Evolutionary conservation across 2,888 invertebrate genomes (phyloP), one percentile per base, ranked within the genome.

Genomic region (Drosophila lutescens): DNA sequence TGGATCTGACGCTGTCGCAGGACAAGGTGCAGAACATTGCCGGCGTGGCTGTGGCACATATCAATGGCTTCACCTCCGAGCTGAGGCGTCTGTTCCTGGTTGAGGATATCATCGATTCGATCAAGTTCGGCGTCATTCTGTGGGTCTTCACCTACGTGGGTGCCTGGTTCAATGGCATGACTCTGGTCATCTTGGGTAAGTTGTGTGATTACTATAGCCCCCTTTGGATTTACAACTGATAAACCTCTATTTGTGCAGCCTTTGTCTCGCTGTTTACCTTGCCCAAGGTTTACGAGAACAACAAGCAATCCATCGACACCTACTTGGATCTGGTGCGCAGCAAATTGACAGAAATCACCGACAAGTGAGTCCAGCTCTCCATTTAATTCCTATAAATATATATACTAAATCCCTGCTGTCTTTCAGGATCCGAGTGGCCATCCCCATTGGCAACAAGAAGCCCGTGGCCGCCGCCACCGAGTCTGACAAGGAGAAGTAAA

Each of bases 81-180:
- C 94, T 99, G 89, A 96, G 99, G 92, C 94, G 98, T 92, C 94
- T 99, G 90, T 98, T 99, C 94, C 95, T 99, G 89, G 98, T 99
- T 88, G 99, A 99, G 92, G 98, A 99, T 93, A 94, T 99, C 90
- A 96, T 99, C 88, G 99, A 99, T 93, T 97, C 97, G 79, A 94
- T 97, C 90, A 97, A 99, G 94, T 99, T 99, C 93, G 98, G 96
- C 86, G 95, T 98, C 85, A 94, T 98, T 90, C 94, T 99, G 92
- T 99, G 98, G 98, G 96, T 97, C 90, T 95, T 99, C 93, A 99
- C 99, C 73, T 99, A 99, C 93, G 94, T 99, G 90, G 99, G 99
- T 91, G 96, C 98, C 90, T 99, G 98, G 97, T 99, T 99, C 94
- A 99, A 99, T 93, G 99, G 99, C 93, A 97, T 99, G 96, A 98